Evolutionary conservation across 2,888 invertebrate genomes (phyloP).

Genomic region (Frankliniella intonsa): DNA sequence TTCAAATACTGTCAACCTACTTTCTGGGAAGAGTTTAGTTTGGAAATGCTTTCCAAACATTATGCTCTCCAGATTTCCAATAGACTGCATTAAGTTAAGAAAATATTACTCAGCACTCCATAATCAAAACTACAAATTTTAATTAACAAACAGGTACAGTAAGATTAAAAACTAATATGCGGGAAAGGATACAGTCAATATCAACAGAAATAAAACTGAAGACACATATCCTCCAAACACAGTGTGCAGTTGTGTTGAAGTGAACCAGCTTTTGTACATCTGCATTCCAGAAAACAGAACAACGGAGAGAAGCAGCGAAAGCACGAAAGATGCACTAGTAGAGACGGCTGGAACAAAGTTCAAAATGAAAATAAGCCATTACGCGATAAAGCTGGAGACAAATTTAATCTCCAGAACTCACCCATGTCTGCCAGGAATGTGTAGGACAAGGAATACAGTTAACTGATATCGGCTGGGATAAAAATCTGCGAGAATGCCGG

Average conservation of each 20-base stretch:
- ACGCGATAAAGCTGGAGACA: background rate
- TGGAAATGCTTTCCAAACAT: background rate
- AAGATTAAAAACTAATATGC: conserved; percentile 38
- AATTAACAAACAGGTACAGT: background rate
- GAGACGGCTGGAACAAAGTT: conserved; percentile 58
- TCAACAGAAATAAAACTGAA: conserved; percentile 77
- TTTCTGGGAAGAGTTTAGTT: background rate
- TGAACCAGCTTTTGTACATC: conserved; percentile 77
- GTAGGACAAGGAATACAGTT: background rate
- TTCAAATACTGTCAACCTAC: background rate
- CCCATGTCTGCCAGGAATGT: background rate
- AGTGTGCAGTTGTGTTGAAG: conserved; percentile 74
- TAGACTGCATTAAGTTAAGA: background rate
- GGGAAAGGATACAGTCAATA: conserved; percentile 69
- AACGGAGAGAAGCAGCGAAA: conserved; percentile 75
- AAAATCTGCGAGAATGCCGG: background rate
- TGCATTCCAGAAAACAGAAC: conserved; percentile 89
- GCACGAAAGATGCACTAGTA: conserved; percentile 67
- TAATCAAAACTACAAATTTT: conserved; percentile 32
- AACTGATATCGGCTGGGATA: background rate
- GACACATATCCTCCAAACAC: conserved; percentile 86
- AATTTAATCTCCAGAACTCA: background rate
- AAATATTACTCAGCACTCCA: conserved; percentile 5
- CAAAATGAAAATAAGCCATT: background rate
- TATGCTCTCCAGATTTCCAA: background rate